Conservation (phyloP, 2,113 vertebrate genomes). For the Motacilla alba region DNA sequence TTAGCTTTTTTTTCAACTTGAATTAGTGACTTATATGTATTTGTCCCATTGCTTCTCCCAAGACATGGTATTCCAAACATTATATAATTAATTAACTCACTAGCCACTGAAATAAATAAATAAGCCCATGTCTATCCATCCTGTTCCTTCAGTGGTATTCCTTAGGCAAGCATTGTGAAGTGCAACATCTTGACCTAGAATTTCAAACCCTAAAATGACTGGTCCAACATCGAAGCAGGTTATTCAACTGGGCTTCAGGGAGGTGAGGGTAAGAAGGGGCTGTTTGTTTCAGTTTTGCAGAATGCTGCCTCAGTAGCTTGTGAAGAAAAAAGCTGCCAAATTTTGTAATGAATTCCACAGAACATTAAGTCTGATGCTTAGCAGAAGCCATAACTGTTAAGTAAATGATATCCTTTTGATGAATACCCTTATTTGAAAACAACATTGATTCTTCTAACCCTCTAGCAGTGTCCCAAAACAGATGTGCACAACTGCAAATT, state of each 20-base stretch:
- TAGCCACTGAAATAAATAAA: background rate
- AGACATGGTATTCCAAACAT: background rate
- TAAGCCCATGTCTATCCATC: background rate
- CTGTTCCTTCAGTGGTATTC: background rate
- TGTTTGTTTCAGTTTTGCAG: background rate
- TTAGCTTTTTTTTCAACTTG: background rate
- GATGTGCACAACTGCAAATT: conserved; percentile 75
- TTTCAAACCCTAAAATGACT: background rate
- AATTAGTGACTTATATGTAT: background rate
- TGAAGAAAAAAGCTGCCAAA: conserved; percentile 58
- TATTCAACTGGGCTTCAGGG: background rate
- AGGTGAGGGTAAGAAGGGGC: background rate
- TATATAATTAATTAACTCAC: background rate
- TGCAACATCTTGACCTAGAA: background rate
- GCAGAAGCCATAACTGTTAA: conserved; percentile 70
- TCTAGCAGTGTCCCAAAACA: conserved; percentile 72
- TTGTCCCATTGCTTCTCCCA: background rate
- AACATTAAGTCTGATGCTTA: conserved; percentile 69
- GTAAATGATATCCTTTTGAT: conserved; percentile 72
- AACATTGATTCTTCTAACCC: conserved; percentile 68
- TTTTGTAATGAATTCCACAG: conserved; percentile 68
- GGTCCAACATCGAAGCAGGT: background rate
- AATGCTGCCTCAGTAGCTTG: conserved; percentile 20
- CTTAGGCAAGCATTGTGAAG: background rate
- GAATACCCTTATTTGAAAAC: conserved; percentile 68